phyloP scores from a whole-genome alignment of 2,888 invertebrate species.

The Nephrocerus scutellatus region DNA sequence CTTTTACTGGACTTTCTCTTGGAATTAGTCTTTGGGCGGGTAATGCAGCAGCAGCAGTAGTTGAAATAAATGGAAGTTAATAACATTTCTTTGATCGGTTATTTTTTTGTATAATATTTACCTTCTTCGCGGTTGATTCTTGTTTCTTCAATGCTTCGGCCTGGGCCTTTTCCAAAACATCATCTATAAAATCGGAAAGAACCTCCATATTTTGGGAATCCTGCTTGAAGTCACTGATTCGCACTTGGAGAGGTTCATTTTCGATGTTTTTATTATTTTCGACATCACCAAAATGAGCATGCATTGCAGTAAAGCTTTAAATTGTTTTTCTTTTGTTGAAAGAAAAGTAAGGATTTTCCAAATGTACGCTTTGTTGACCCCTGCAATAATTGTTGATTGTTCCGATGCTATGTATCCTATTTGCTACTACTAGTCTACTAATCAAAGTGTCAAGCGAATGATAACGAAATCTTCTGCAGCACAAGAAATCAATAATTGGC shows the following conservation, averaged over 20 bases:
- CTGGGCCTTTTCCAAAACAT: slow-evolving; percentile 56
- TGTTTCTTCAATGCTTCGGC: slow-evolving; percentile 54
- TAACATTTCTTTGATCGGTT: not conserved
- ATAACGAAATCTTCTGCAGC: no score
- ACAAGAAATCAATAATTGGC: no score
- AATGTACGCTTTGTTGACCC: no score
- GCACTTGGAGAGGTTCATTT: slow-evolving; percentile 43
- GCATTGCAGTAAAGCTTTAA: no score
- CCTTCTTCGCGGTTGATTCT: slow-evolving; percentile 48
- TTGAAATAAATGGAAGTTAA: slow-evolving; percentile 4
- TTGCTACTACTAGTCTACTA: no score
- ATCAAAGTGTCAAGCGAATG: no score
- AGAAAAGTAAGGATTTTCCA: no score
- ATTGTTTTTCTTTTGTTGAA: no score
- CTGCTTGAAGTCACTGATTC: slow-evolving; percentile 54
- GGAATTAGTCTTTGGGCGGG: slow-evolving; percentile 37
- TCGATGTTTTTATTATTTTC: no score
- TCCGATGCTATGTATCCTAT: no score
- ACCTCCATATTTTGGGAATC: slow-evolving; percentile 56
- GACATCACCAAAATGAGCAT: no score
- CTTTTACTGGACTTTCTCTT: slow-evolving; percentile 33
- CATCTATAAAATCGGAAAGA: slow-evolving; percentile 56
- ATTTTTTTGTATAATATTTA: slow-evolving; percentile 17
- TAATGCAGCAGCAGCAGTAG: slow-evolving; percentile 16
- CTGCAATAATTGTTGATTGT: no score